Evolutionary conservation across 2,888 invertebrate species (phyloP), one percentile per base, ranked within the genome.

Genomic region (Boloria selene): DNA sequence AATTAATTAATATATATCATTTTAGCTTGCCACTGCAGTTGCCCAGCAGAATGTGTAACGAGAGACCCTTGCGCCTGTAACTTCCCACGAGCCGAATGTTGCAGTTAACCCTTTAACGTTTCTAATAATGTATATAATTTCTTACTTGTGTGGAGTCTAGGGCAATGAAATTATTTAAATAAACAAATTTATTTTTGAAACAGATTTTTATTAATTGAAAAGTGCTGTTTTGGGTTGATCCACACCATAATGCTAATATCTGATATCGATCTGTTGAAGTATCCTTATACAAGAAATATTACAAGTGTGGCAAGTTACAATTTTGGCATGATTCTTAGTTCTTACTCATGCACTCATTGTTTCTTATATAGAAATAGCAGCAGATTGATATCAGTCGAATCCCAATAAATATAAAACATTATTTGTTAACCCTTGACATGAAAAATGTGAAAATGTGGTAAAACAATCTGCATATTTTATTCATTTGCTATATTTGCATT

Each of bases 51-150:
- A 72, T 90, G 91, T 72, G 88, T 91, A 72, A 77, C 84, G 45
- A 87, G 83, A n/a, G 86, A 90, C 55, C 90, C 91, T 0, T 91
- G 91, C 74, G 88, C 88, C 3, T 91, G 91, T 72, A 78, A 72
- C 13, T 91, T 87, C 81, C 91, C 91, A 5, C 82, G 70, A 72
- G 91, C 91, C 4, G 90, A 76, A 59, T 90, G 90, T 68, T 88
- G 88, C 73, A 74, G 75, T 52, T 82, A 82, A 66, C 74, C 69
- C 64, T 61, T 42, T 55, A 80, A 78, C 74, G 58, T 60, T 71
- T 79, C 80, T 45, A 87, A 88, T 86, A 2, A 22, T 56, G 45
- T 45, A 56, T 45, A 10, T 26, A 45, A 45, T 45, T 45, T 55
- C 42, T 14, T 14, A 42, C 42, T 14, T 13, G n/a, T 38, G 26